A percentile compares a stretch with the other conserved stretches of the same genome.
Conservation (phyloP, 2,797 vertebrate genomes). For the Microctenopoma stevenorrisi region DNA sequence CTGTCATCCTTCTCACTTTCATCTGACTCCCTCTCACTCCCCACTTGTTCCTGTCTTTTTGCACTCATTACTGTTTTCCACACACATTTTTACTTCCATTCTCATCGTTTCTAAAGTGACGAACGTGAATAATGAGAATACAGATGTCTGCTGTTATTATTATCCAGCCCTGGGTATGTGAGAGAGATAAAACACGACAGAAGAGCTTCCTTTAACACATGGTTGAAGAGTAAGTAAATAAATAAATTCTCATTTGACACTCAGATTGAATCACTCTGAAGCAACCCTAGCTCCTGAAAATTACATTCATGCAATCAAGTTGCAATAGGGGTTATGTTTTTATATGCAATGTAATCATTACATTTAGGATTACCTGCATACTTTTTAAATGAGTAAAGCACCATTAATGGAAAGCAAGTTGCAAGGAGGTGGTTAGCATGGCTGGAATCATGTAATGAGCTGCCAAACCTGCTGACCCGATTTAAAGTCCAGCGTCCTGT, state of each 20-base stretch:
- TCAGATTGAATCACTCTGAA: conserved; percentile 23
- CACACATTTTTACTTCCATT: conserved; percentile 15
- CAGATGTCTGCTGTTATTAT: conserved; percentile 49
- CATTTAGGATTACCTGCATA: too few relatives aligned
- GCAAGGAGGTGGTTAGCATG: background rate
- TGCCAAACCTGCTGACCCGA: background rate
- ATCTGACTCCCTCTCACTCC: conserved; percentile 20
- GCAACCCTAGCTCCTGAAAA: background rate
- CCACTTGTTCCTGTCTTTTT: conserved; percentile 20
- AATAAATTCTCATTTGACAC: conserved; percentile 30
- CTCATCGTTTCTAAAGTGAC: conserved; percentile 42
- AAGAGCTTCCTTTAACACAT: conserved; percentile 13
- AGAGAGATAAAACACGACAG: background rate
- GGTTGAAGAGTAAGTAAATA: conserved; percentile 42
- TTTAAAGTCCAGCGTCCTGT: background rate
- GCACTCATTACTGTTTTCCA: conserved; percentile 36
- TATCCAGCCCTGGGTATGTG: conserved; percentile 23
- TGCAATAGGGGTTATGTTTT: too few relatives aligned
- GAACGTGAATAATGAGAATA: conserved; percentile 47
- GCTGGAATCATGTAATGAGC: background rate
- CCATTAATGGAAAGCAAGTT: too few relatives aligned
- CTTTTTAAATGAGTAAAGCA: too few relatives aligned
- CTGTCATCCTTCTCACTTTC: conserved; percentile 31
- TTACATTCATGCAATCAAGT: too few relatives aligned
- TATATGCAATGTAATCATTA: too few relatives aligned